Evolutionary conservation across 2,797 vertebrate species (phyloP).

Genomic region (Rhinichthys osculus): DNA sequence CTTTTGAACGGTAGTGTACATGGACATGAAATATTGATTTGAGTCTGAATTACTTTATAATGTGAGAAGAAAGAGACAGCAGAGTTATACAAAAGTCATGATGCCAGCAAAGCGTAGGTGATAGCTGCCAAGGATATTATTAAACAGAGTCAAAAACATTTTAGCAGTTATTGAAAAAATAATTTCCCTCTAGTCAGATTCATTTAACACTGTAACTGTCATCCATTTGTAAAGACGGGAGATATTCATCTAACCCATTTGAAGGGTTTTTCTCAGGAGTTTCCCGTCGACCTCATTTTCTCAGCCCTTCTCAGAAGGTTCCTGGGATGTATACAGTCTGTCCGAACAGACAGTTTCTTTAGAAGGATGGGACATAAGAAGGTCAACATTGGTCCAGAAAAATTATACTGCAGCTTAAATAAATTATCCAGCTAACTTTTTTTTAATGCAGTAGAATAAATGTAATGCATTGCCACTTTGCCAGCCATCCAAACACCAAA

Average conservation of each 20-base stretch:
- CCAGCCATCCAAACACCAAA: not conserved
- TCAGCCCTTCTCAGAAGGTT: not conserved
- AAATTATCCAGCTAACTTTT: not conserved
- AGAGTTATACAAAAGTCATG: not conserved
- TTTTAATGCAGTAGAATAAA: not conserved
- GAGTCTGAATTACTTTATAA: not conserved
- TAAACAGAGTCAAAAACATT: not conserved
- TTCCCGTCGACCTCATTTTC: not conserved
- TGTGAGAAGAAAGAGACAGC: not conserved
- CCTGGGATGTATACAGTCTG: not conserved
- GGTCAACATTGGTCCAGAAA: not conserved
- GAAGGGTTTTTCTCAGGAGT: not conserved
- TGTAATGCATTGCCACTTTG: not conserved
- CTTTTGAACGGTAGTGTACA: not conserved
- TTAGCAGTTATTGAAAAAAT: not conserved
- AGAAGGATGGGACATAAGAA: not conserved
- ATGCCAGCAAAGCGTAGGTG: not conserved
- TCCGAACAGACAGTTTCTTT: not conserved
- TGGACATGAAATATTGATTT: not conserved
- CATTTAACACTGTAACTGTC: not conserved
- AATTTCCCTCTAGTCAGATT: not conserved
- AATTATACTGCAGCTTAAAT: too few relatives aligned
- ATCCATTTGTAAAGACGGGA: not conserved
- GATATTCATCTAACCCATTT: not conserved
- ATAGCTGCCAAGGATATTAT: not conserved